Evolutionary conservation across 92 coral and sea anemone species (phyloP).

Genomic region (Nematostella vectensis): DNA sequence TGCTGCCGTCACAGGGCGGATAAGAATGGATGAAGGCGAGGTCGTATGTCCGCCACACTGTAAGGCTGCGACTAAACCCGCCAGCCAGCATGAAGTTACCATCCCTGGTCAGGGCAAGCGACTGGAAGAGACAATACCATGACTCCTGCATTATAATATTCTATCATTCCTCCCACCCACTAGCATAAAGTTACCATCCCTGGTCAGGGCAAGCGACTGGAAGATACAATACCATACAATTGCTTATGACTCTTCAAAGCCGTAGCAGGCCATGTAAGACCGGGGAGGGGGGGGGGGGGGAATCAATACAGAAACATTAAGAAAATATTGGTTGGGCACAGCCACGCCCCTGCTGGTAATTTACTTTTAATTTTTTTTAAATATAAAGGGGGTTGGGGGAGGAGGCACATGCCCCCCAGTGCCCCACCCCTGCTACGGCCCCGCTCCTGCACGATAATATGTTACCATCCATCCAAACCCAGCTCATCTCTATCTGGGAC

Average conservation of each 20-base stretch:
- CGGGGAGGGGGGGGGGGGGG: no score
- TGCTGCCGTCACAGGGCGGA: constrained; percentile 92
- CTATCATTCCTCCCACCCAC: no score
- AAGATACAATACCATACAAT: constrained; percentile 1
- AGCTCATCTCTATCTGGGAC: no score
- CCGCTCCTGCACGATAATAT: no score
- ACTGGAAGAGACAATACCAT: constrained; percentile 36
- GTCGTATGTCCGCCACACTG: constrained; percentile 92
- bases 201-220: constrained; percentile 71
- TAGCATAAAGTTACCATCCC: constrained; percentile 79
- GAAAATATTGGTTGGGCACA: no score
- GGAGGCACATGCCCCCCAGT: no score
- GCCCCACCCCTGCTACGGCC: no score
- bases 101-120: constrained; percentile 67
- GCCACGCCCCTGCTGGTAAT: no score
- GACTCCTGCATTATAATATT: neutral
- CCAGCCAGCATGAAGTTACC: constrained; percentile 88
- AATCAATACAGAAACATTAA: no score
- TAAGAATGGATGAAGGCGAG: constrained; percentile 69
- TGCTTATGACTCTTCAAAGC: neutral
- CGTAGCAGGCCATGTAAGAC: neutral
- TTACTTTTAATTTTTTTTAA: no score
- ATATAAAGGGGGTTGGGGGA: no score
- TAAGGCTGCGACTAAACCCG: constrained; percentile 87
- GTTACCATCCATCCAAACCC: no score